Conservation (phyloP, 2,888 invertebrate species). For the Acanthosoma haemorrhoidale region DNA sequence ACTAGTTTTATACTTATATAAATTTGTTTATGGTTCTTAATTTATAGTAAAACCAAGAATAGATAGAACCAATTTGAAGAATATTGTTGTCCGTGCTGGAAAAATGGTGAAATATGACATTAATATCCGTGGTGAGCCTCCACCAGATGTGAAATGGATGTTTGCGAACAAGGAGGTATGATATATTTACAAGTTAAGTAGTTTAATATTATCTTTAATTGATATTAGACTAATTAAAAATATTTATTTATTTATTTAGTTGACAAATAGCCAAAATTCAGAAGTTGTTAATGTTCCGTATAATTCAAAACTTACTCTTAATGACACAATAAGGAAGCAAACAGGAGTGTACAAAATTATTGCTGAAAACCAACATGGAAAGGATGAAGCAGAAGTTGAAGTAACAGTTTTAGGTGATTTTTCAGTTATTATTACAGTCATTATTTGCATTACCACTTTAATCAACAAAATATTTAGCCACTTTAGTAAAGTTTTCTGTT, state of each 20-base stretch:
- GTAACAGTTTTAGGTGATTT: constrained; percentile 73
- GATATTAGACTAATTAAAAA: neutral
- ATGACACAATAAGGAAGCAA: constrained; percentile 72
- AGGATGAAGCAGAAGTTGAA: constrained; percentile 89
- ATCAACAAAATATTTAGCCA: too few species aligned
- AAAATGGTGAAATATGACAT: constrained; percentile 89
- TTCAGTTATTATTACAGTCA: neutral
- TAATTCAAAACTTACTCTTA: constrained; percentile 79
- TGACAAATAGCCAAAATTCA: constrained; percentile 63
- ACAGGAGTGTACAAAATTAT: constrained; percentile 85
- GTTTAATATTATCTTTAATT: neutral
- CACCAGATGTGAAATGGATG: constrained; percentile 88
- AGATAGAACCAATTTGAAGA: constrained; percentile 88
- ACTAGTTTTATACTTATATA: too few species aligned
- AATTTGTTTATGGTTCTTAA: too few species aligned
- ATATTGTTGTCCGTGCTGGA: constrained; percentile 81
- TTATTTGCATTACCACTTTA: too few species aligned
- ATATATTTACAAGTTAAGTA: neutral
- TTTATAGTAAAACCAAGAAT: constrained; percentile 91
- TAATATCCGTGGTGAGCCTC: constrained; percentile 91
- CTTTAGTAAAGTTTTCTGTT: too few species aligned
- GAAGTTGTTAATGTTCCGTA: constrained; percentile 82
- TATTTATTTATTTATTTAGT: constrained; percentile 39
- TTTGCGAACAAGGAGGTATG: constrained; percentile 63
- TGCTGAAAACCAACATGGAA: constrained; percentile 85